Percentiles rank a stretch among this genome's conserved stretches.
Conservation (phyloP, 2,113 vertebrate genomes). For the Apeltes quadracus region DNA sequence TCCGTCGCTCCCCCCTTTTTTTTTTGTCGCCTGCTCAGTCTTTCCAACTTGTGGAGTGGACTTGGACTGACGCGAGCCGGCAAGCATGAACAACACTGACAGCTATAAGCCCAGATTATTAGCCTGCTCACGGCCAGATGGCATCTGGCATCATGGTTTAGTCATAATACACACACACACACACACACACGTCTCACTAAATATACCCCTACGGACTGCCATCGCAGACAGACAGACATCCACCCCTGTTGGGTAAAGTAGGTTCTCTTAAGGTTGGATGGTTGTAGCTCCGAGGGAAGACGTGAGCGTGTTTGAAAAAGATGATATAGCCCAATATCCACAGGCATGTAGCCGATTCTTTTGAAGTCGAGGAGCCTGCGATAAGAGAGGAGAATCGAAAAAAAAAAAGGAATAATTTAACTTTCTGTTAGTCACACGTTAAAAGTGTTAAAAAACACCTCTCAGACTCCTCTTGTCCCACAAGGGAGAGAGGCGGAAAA, state of each 20-base stretch:
- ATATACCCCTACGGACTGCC: constrained; percentile 23
- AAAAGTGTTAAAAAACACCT: constrained; percentile 44
- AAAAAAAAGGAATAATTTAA: constrained; percentile 46
- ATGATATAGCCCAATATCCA: constrained; percentile 44
- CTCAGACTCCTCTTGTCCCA: not conserved
- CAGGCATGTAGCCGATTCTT: constrained; percentile 47
- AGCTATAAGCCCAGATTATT: constrained; percentile 83
- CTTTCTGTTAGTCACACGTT: constrained; percentile 33
- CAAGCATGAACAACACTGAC: constrained; percentile 60
- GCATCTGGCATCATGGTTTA: constrained; percentile 76
- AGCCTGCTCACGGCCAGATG: constrained; percentile 82
- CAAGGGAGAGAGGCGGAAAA: not conserved
- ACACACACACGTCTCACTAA: constrained; percentile 35
- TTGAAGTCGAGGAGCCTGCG: constrained; percentile 45
- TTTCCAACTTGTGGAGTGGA: constrained; percentile 26
- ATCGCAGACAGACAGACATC: constrained; percentile 32
- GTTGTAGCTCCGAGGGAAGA: constrained; percentile 45
- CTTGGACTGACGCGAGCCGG: constrained; percentile 39
- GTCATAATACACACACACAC: constrained; percentile 56
- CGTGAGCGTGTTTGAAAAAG: constrained; percentile 43
- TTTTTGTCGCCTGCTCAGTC: constrained; percentile 19
- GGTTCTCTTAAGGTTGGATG: constrained; percentile 39
- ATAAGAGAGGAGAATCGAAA: constrained; percentile 24
- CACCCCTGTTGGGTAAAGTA: constrained; percentile 14
- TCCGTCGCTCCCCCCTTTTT: constrained; percentile 47